Evolutionary conservation across 1,140 invertebrate species (phyloP).

Genomic region (Bombus pyrosoma): DNA sequence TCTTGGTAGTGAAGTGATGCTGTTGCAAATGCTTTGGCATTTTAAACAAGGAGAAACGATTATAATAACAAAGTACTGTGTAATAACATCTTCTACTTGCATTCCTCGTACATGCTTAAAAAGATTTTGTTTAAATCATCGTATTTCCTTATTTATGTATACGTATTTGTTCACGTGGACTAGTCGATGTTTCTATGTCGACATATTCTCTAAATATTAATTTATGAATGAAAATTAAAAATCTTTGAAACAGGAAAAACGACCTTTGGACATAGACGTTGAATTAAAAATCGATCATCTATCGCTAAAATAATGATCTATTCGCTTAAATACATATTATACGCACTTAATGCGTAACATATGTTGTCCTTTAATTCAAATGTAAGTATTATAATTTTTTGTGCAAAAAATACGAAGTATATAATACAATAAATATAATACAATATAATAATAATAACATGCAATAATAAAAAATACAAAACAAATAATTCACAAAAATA

Average conservation of each 20-base stretch:
- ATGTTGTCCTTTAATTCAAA: too few species aligned
- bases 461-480: too few species aligned
- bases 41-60: conserved; percentile 9
- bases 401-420: neutral
- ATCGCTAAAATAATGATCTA: neutral
- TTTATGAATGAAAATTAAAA: neutral
- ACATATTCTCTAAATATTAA: neutral
- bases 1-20: neutral
- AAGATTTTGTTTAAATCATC: neutral
- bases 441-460: too few species aligned
- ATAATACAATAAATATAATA: too few species aligned
- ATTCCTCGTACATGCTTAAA: neutral
- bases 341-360: too few species aligned
- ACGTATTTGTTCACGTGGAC: neutral
- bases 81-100: neutral
- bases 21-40: conserved; percentile 18
- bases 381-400: neutral
- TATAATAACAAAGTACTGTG: conserved; percentile 6
- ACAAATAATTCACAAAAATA: neutral
- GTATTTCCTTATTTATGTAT: neutral
- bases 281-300: neutral
- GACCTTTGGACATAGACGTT: neutral
- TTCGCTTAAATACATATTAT: too few species aligned
- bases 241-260: neutral
- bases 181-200: neutral